phyloP scores from a whole-genome alignment of 2,888 invertebrate genomes.

The Idaea aversata region DNA sequence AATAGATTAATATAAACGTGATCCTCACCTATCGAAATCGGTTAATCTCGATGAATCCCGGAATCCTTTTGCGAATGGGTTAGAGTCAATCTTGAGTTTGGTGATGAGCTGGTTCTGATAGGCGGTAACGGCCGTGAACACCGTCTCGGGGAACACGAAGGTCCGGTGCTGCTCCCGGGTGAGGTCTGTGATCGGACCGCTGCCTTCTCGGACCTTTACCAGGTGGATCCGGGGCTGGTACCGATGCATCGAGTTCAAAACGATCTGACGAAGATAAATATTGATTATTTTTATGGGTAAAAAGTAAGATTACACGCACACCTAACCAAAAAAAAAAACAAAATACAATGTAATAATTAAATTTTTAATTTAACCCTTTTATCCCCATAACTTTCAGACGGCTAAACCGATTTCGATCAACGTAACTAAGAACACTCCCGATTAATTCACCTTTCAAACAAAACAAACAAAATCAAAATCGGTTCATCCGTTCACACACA shows the following conservation, averaged over 20 bases:
- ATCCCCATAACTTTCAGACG: too few species aligned
- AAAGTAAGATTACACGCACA: neutral
- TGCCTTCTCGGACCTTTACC: constrained; percentile 84
- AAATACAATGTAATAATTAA: neutral
- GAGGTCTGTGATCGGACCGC: constrained; percentile 90
- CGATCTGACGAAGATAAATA: constrained; percentile 86
- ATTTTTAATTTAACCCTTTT: too few species aligned
- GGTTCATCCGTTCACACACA: too few species aligned
- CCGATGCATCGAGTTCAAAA: constrained; percentile 99
- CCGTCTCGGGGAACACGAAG: constrained; percentile 97
- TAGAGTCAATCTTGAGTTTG: constrained; percentile 98
- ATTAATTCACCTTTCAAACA: too few species aligned
- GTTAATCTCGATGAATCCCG: constrained; percentile 96
- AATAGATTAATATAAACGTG: too few species aligned
- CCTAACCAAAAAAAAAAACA: neutral
- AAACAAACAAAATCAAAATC: too few species aligned
- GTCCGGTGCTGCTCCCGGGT: constrained; percentile 96
- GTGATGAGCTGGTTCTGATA: constrained; percentile 99
- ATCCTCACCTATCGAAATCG: constrained; percentile 90
- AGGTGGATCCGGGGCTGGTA: constrained; percentile 99
- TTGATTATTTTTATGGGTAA: neutral
- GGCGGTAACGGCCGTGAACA: constrained; percentile 99
- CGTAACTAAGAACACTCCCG: too few species aligned
- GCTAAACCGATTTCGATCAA: too few species aligned
- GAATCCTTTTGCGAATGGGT: constrained; percentile 99